These are phyloP conservation scores for Spinibarbus caldwelli DNA, from an alignment of 2,797 vertebrate genomes.

Conservation along the genomic window DNA sequence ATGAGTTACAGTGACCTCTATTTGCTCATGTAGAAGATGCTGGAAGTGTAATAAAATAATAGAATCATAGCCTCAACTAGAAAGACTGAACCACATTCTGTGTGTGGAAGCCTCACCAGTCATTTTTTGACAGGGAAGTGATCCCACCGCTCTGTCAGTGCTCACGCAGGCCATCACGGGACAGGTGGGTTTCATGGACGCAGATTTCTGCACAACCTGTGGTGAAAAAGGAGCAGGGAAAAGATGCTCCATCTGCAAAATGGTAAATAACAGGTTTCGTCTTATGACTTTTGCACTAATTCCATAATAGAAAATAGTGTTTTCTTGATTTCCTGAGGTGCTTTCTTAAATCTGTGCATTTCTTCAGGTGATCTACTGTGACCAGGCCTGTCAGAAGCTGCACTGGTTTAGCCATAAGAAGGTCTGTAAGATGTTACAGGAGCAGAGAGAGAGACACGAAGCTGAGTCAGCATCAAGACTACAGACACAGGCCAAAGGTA, in stretches of 20 bases:
- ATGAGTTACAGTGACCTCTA: not conserved
- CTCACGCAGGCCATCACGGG: conserved; percentile 97
- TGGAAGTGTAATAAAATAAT: not conserved
- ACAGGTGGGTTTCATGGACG: conserved; percentile 96
- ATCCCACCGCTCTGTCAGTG: conserved; percentile 95
- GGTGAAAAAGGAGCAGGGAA: conserved; percentile 95
- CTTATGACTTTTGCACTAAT: not conserved
- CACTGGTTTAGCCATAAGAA: conserved; percentile 99
- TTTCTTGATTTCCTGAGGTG: not conserved
- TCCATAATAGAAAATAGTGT: not conserved
- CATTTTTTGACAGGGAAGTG: conserved; percentile 81
- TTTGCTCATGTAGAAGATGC: not conserved
- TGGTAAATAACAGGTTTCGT: conserved; percentile 78
- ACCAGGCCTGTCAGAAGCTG: conserved; percentile 91
- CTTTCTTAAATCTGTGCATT: not conserved
- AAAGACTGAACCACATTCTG: not conserved
- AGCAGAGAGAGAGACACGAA: conserved; percentile 86
- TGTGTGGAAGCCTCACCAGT: not conserved
- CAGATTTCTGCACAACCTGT: conserved; percentile 95
- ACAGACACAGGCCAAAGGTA: conserved; percentile 77
- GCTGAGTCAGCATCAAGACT: conserved; percentile 82
- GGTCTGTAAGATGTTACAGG: conserved; percentile 88
- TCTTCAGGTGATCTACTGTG: conserved; percentile 93
- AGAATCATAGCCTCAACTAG: not conserved
- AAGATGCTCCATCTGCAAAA: conserved; percentile 95